Conservation (phyloP, 2,888 invertebrate species). For the Drosophila anceps region DNA sequence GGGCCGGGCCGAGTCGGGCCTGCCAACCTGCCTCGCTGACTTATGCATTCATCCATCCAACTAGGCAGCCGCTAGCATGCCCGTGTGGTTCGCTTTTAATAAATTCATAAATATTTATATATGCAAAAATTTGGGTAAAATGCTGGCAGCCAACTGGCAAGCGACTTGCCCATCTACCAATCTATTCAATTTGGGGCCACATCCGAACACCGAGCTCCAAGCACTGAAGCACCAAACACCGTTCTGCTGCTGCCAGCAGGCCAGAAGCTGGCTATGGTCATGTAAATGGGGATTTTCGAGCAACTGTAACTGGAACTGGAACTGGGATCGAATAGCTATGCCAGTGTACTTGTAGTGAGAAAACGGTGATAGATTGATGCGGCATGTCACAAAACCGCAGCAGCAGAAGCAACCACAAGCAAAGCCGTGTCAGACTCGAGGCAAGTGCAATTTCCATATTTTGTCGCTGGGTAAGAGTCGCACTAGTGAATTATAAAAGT, state of each 20-base stretch:
- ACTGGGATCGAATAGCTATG: slow-evolving; percentile 31
- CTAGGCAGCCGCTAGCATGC: slow-evolving; percentile 60
- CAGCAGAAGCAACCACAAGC: slow-evolving; percentile 26
- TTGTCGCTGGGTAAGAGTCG: slow-evolving; percentile 39
- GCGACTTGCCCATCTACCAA: slow-evolving; percentile 50
- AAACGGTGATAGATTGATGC: slow-evolving; percentile 79
- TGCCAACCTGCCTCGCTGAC: slow-evolving; percentile 65
- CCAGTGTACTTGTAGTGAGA: slow-evolving; percentile 40
- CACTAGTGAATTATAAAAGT: slow-evolving; percentile 52
- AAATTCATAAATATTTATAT: slow-evolving; percentile 86
- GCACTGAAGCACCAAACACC: slow-evolving; percentile 16
- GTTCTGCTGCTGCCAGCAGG: slow-evolving; percentile 17
- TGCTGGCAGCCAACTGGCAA: slow-evolving; percentile 63
- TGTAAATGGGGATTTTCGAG: slow-evolving; percentile 1
- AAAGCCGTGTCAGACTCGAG: slow-evolving; percentile 31
- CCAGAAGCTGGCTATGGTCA: slow-evolving; percentile 1
- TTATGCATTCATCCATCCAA: slow-evolving; percentile 78
- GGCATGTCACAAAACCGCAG: slow-evolving; percentile 79
- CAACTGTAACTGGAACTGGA: slow-evolving; percentile 26
- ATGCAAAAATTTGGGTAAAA: slow-evolving; percentile 83
- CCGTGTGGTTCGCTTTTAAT: slow-evolving; percentile 84
- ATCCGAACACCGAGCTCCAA: slow-evolving; percentile 24
- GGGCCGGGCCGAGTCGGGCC: slow-evolving; percentile 6
- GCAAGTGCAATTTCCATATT: slow-evolving; percentile 73
- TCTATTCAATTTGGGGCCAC: slow-evolving; percentile 71